These are phyloP conservation scores for Zonotrichia albicollis DNA, from an alignment of 2,797 vertebrate species.

Conservation along the genomic window DNA sequence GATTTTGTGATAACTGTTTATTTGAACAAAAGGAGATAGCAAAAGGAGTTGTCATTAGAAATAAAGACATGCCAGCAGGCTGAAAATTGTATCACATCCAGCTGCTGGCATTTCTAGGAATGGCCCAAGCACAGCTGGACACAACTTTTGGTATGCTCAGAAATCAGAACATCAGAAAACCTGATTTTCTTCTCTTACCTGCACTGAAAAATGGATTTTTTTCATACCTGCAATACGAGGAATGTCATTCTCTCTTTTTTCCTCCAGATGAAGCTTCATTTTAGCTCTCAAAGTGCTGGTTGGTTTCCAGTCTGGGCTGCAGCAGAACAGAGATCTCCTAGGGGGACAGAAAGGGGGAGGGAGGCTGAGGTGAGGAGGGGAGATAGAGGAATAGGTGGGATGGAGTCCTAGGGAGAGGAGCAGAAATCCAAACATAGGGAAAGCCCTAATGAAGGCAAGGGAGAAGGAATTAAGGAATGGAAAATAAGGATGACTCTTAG, in stretches of 20 bases:
- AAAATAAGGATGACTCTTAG: not conserved
- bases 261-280: not conserved
- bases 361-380: accelerated
- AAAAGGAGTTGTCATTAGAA: not conserved
- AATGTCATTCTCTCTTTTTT: not conserved
- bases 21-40: not conserved
- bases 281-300: not conserved
- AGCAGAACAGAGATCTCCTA: not conserved
- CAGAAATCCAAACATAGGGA: not conserved
- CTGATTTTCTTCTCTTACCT: not conserved
- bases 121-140: not conserved
- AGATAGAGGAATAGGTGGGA: not conserved
- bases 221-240: not conserved
- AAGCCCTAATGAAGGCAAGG: not conserved
- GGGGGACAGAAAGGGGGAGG: not conserved
- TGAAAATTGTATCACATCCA: not conserved
- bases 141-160: not conserved
- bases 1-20: not conserved
- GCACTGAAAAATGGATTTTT: not conserved
- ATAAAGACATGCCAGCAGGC: not conserved
- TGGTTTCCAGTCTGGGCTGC: not conserved
- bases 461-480: not conserved
- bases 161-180: not conserved
- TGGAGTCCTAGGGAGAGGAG: not conserved
- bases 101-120: not conserved